Evolutionary conservation across 2,888 invertebrate species (phyloP), one percentile per base, ranked within the genome.

Genomic region (Amblyjoppa fuscipennis): DNA sequence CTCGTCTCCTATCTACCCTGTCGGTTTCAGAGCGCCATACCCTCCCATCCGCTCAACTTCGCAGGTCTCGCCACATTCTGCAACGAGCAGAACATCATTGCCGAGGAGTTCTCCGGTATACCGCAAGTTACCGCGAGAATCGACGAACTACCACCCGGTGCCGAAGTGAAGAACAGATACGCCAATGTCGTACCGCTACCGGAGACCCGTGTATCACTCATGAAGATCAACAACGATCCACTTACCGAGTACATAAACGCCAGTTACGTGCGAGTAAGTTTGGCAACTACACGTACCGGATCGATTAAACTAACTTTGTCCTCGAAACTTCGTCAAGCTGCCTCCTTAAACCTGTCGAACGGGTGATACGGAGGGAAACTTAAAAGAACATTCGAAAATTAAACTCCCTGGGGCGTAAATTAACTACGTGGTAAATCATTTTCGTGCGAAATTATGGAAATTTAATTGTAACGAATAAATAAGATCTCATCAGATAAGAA

Each of bases 161-260:
- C 98, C 87, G 98, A 98, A 92, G 96, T 97, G 86, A 98, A 98
- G 94, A 99, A 99, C 95, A 95, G 97, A 88, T 99, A 98, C 95
- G 98, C 98, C 82, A 99, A 99, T 94, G 98, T 99, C n/a, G 97
- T 99, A 89, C 99, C 99, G 77, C 96, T 98, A 89, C 98, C 98
- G 45, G 98, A 98, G 94, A 98, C 98, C 45, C 96, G 98, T 91
- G 98, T 99, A 1, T 96, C 96, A 49, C 95, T 99, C 53, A 96
- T 95, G 89, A 95, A 96, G 86, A 95, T 96, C 82, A 96, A 97
- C 81, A 97, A 96, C 84, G 97, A 97, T 91, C 96, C 97, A 0
- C 96, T 96, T 86, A 96, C 97, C 74, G 98, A 98, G 94, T 99
- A 99, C 93, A 99, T 99, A 89, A 99, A 99, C 93, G 99, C 98